Base-by-base conservation (phyloP, 2,797 vertebrate species). In the Labroides dimidiatus region DNA sequence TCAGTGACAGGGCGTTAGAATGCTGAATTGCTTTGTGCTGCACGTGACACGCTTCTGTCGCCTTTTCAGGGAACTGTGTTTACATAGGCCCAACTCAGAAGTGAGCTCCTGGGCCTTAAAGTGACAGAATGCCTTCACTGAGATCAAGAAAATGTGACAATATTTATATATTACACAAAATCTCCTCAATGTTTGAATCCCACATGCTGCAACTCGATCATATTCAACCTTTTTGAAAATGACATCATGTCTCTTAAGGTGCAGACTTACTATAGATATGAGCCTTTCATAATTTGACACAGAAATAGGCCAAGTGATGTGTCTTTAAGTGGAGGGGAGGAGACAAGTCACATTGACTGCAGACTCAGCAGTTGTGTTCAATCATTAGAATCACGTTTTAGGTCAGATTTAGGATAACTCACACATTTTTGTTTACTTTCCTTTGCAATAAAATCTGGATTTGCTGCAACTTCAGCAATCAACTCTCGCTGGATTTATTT, bases 1-100 rank as follows among this genome's bases (percentile, higher is more conserved):
- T 49, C 61, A 12, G 80, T 88, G 91, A 87, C 87, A 88, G 84
- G 77, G 81, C 50, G 84, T 87, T 89, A 87, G 84, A 89, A 80
- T 86, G 84, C 87, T 87, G 86, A 87, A 91, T 88, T 84, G 86
- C 86, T 84, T 72, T 76, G 82, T 57, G 79, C 81, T 43, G 71
- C 80, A 79, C 69, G 61, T 83, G 84, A 73, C 12, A 61, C 41
- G 1, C 65, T 61, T 79, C 80, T 72, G 69, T 77, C 76, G 80
- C 85, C 73, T 82, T 87, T 61, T 72, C 74, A 8, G 12, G 69
- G 66, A 55, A 71, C 62, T 60, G 39, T 86, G 85, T 92, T 91
- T 88, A 88, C 62, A 64, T 86, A 74, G 72, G 69, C 71, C 70
- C 15, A 52, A 69, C 81, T 84, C 62, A 43, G 72, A 78, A 78